Conservation (phyloP, 1,140 invertebrate species). For the Calephelis virginiensis region DNA sequence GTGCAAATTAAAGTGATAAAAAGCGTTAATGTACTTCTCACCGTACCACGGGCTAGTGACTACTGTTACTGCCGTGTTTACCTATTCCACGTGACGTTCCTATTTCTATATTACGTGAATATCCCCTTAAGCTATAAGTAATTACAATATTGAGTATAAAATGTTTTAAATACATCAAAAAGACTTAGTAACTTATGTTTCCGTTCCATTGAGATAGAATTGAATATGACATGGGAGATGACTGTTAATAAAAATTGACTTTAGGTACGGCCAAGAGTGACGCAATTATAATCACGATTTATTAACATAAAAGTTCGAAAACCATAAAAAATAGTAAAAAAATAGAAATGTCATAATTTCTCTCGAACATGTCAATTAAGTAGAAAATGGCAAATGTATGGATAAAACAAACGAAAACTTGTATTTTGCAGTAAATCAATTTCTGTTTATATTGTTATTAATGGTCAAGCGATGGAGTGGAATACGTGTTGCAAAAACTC, state of each 20-base stretch:
- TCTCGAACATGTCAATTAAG: no score
- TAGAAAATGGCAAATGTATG: no score
- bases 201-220: conserved; percentile 43
- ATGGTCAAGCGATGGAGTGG: no score
- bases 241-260: background rate
- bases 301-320: no score
- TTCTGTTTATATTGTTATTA: no score
- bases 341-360: no score
- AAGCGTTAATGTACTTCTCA: conserved; percentile 8
- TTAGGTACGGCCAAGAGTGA: background rate
- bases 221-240: conserved; percentile 36
- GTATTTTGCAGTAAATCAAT: no score
- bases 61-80: conserved; percentile 2
- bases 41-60: conserved; percentile 3
- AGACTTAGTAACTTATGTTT: conserved; percentile 59
- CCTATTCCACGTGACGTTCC: conserved; percentile 34
- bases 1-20: conserved; percentile 1
- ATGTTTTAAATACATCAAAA: conserved; percentile 74
- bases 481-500: no score
- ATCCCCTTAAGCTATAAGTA: conserved; percentile 52
- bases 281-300: background rate
- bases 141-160: conserved; percentile 73
- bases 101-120: conserved; percentile 52
- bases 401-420: no score
- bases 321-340: no score